phyloP scores from a whole-genome alignment of 30 jellyfish, hydroid and myxozoan genomes.

The Mastigias papua region DNA sequence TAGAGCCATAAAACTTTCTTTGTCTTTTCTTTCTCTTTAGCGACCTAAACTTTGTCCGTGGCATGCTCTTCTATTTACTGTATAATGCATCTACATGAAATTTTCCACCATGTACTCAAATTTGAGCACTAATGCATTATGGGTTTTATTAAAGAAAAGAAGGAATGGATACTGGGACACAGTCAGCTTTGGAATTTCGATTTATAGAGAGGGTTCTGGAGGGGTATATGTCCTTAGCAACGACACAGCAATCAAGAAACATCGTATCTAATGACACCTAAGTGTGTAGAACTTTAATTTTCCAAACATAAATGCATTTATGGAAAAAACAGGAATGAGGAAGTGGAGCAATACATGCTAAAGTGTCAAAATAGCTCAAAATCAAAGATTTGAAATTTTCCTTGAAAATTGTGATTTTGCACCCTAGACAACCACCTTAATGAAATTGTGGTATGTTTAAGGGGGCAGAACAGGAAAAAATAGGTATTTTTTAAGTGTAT shows the following conservation, averaged over 20 bases:
- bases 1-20: conserved; percentile 23
- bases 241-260: conserved; percentile 14
- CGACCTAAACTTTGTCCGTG: conserved; percentile 15
- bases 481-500: too few species aligned
- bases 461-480: too few species aligned
- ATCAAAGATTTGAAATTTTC: conserved; percentile 15
- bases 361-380: not conserved
- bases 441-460: too few species aligned
- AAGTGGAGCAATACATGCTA: not conserved
- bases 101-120: not conserved
- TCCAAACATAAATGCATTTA: not conserved
- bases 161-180: conserved; percentile 32
- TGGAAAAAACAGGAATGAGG: not conserved
- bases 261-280: conserved; percentile 25
- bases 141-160: conserved; percentile 4
- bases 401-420: conserved; percentile 1
- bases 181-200: not conserved
- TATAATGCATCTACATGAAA: not conserved
- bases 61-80: not conserved
- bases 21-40: conserved; percentile 30
- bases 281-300: too few species aligned
- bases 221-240: not conserved
- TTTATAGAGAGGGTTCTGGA: not conserved
- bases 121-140: conserved; percentile 4
- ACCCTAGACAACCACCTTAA: conserved; percentile 36